Evolutionary conservation across 2,888 invertebrate species (phyloP).

Genomic region (Dilophus febrilis): DNA sequence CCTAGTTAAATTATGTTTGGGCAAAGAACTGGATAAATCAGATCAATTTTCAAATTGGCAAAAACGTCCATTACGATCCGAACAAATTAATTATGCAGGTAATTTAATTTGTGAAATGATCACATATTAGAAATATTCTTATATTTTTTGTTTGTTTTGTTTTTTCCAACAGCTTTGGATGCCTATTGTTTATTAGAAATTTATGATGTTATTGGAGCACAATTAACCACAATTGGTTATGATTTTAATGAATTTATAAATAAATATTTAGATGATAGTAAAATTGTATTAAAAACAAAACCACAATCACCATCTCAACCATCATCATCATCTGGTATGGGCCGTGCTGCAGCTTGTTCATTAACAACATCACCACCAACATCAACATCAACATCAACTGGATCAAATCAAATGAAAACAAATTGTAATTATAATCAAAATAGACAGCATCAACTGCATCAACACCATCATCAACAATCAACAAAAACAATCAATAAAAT

Average conservation of each 20-base stretch:
- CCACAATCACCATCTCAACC: neutral
- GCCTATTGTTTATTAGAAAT: constrained; percentile 72
- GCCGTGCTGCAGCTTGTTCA: constrained; percentile 11
- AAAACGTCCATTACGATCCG: constrained; percentile 55
- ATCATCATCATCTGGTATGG: constrained; percentile 10
- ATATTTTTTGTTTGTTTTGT: constrained; percentile 8
- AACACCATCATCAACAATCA: too few relatives aligned
- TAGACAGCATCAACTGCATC: too few relatives aligned
- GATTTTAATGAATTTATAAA: constrained; percentile 32
- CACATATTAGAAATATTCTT: neutral
- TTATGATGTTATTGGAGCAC: constrained; percentile 40
- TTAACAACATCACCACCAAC: neutral
- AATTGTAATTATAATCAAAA: too few relatives aligned
- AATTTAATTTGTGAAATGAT: constrained; percentile 4
- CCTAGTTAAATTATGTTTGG: constrained; percentile 58
- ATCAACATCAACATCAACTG: neutral
- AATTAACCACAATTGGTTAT: constrained; percentile 20
- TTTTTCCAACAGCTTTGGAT: constrained; percentile 49
- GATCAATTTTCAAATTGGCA: constrained; percentile 90
- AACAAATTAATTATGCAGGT: constrained; percentile 66
- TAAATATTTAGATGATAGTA: constrained; percentile 10
- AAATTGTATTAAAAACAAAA: constrained; percentile 10
- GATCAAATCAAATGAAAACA: too few relatives aligned
- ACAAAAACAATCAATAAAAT: neutral
- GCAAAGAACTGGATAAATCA: constrained; percentile 61